Evolutionary conservation across 2,888 invertebrate species (phyloP).

Genomic region (Lithophane ornitopus): DNA sequence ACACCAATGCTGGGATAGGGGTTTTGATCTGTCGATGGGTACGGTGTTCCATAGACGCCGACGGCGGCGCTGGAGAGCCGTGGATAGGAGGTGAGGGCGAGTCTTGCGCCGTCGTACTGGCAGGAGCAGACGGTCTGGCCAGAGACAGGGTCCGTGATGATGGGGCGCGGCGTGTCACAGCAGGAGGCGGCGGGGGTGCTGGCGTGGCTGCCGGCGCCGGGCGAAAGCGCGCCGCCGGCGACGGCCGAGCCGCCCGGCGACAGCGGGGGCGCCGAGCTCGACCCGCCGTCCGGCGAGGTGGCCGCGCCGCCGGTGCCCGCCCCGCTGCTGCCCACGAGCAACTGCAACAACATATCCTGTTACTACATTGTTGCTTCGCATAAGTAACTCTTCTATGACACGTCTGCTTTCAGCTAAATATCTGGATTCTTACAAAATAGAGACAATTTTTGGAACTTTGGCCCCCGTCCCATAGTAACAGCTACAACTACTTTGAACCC

Average conservation of each 20-base stretch:
- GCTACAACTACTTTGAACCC: not conserved
- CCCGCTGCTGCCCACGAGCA: slow-evolving; percentile 94
- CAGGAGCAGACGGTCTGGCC: slow-evolving; percentile 98
- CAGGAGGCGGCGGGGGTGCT: slow-evolving; percentile 92
- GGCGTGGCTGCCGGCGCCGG: slow-evolving; percentile 89
- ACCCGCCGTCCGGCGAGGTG: slow-evolving; percentile 93
- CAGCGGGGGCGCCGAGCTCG: slow-evolving; percentile 94
- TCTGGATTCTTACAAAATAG: not conserved
- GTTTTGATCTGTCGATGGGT: slow-evolving; percentile 97
- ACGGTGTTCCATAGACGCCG: slow-evolving; percentile 96
- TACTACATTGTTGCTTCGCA: not conserved
- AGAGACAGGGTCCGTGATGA: slow-evolving; percentile 97
- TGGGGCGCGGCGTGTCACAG: slow-evolving; percentile 97
- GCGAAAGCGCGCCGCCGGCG: slow-evolving; percentile 90
- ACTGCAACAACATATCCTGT: slow-evolving; percentile 84
- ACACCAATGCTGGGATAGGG: slow-evolving; percentile 98
- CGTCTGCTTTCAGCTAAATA: not conserved
- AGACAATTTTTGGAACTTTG: not conserved
- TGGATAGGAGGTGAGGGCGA: slow-evolving; percentile 95
- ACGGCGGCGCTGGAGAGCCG: slow-evolving; percentile 94
- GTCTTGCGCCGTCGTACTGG: slow-evolving; percentile 97
- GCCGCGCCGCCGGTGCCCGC: slow-evolving; percentile 94
- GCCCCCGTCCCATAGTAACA: not conserved
- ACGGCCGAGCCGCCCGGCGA: slow-evolving; percentile 94
- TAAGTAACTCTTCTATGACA: not conserved